Percentiles rank a stretch among this genome's conserved stretches.
These are phyloP conservation scores for Anthopleura sola DNA, from an alignment of 64 coral and sea anemone species.

Conservation along the genomic window DNA sequence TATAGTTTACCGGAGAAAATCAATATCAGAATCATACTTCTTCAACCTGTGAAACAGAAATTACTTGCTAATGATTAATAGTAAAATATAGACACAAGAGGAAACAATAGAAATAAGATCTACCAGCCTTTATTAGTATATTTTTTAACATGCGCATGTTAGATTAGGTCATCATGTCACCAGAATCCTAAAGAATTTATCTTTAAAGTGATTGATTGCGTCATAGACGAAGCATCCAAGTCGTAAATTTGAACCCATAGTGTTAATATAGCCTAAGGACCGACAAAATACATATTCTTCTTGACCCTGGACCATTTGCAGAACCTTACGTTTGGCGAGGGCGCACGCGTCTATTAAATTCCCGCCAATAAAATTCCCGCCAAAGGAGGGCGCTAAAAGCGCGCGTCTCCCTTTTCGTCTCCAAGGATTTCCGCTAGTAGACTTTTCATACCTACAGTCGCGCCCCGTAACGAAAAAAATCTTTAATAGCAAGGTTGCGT, in stretches of 20 bases:
- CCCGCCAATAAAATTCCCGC: slow-evolving; percentile 6
- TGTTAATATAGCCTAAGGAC: background rate
- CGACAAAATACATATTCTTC: background rate
- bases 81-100: no score
- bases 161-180: no score
- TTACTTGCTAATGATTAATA: no score
- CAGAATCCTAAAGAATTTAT: background rate
- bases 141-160: no score
- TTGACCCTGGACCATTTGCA: background rate
- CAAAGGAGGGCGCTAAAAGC: background rate
- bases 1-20: no score
- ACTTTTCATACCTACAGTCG: background rate
- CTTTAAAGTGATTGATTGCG: background rate
- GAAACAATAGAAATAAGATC: no score
- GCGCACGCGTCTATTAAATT: background rate
- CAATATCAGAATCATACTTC: no score
- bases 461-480: background rate
- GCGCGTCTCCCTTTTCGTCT: background rate
- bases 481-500: background rate
- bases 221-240: background rate
- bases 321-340: background rate
- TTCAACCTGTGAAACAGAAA: no score
- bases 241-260: background rate
- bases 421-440: background rate
- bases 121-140: no score